Evolutionary conservation across 2,797 vertebrate species (phyloP).

Genomic region (Sphaeramia orbicularis): DNA sequence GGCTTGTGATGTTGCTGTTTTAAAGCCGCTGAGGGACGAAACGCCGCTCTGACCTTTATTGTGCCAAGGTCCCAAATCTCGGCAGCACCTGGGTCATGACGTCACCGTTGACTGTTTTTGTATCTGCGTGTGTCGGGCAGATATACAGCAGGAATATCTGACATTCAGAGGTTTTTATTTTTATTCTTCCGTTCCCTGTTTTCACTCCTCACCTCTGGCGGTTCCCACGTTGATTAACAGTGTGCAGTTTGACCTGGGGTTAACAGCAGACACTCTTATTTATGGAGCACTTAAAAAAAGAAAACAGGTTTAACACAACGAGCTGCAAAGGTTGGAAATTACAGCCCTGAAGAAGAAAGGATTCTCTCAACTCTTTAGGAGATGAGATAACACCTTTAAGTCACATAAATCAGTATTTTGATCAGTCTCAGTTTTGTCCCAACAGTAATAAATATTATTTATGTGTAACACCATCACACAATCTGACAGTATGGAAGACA

Average conservation of each 20-base stretch:
- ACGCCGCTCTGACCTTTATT: constrained; percentile 22
- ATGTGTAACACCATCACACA: too few species aligned
- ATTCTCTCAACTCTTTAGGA: neutral
- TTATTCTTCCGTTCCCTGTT: constrained; percentile 19
- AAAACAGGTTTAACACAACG: constrained; percentile 6
- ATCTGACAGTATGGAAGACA: neutral
- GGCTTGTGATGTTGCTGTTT: constrained; percentile 19
- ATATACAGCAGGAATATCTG: constrained; percentile 6
- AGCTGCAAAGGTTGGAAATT: neutral
- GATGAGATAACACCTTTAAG: neutral
- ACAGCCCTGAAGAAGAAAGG: neutral
- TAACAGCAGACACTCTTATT: constrained; percentile 13
- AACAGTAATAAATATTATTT: neutral
- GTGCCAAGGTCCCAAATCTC: constrained; percentile 13
- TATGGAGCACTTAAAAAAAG: constrained; percentile 14
- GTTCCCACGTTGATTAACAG: constrained; percentile 33
- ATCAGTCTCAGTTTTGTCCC: neutral
- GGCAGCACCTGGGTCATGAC: constrained; percentile 29
- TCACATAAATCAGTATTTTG: neutral
- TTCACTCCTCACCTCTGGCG: constrained; percentile 21
- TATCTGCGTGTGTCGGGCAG: neutral
- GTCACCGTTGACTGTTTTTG: constrained; percentile 10
- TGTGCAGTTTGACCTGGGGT: neutral
- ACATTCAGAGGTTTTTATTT: constrained; percentile 25
- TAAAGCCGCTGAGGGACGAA: constrained; percentile 12